Percentiles rank a stretch among this genome's conserved stretches.
Evolutionary conservation across 2,888 invertebrate species (phyloP).

Genomic region (Idaea straminata): DNA sequence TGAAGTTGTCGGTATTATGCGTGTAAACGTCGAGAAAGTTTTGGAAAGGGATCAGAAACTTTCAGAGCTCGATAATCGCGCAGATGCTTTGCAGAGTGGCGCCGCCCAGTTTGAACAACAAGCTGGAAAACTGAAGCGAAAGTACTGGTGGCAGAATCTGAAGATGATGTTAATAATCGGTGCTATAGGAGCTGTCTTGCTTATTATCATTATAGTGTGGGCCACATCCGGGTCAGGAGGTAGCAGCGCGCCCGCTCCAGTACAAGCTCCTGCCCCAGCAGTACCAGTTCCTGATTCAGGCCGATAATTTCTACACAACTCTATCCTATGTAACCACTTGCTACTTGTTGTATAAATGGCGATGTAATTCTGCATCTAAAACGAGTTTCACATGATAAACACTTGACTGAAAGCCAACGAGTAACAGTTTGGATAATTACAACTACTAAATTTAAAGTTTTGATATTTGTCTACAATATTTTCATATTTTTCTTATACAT

Average conservation of each 20-base stretch:
- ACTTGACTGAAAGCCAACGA: constrained; percentile 10
- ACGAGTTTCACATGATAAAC: constrained; percentile 10
- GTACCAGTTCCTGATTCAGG: constrained; percentile 30
- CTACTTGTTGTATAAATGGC: neutral
- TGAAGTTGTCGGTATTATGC: constrained; percentile 95
- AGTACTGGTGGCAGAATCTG: constrained; percentile 98
- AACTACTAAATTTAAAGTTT: constrained; percentile 18
- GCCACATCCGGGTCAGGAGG: constrained; percentile 52
- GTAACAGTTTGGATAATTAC: constrained; percentile 11
- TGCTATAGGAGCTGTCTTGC: constrained; percentile 88
- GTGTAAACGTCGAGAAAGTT: constrained; percentile 97
- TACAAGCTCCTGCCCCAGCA: constrained; percentile 10
- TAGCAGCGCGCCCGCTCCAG: constrained; percentile 39
- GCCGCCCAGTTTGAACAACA: constrained; percentile 98
- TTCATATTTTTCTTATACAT: constrained; percentile 31
- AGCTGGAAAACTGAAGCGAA: constrained; percentile 96
- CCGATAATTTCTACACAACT: constrained; percentile 42
- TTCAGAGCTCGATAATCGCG: constrained; percentile 96
- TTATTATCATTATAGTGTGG: constrained; percentile 90
- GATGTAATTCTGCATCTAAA: constrained; percentile 19
- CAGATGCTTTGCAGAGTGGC: constrained; percentile 96
- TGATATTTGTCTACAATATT: constrained; percentile 36
- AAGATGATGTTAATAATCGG: constrained; percentile 98
- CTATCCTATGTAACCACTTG: too few species aligned
- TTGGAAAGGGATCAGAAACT: constrained; percentile 97